Base-by-base conservation (phyloP, 2,888 invertebrate genomes). In the Harpalus rufipes region DNA sequence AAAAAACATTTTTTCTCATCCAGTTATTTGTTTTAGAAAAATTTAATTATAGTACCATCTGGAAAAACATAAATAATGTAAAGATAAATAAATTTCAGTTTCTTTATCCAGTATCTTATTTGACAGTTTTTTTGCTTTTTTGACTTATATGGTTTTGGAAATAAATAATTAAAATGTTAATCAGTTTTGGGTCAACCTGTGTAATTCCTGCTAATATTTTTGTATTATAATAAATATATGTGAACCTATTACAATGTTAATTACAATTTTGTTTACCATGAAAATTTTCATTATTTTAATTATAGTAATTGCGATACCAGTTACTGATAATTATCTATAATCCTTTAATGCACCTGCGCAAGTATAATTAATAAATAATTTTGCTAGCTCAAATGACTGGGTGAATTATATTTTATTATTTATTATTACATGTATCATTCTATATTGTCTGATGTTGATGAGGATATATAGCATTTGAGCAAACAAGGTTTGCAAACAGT, bases 401-500 rank as follows among this genome's bases (percentile, higher is more conserved):
- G 5, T 61, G 6, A 5, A 61, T 61, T 16, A 61, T 3, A 63
- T 63, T 63, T 63, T 63, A 63, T 21, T 21, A 18, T 61, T 8
- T 21, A 61, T 21, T 59, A 59, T 8, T 25, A 12, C 4, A 25
- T 18, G 25, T 12, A 21, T 12, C 63, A 21, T 12, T 25, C 18
- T 18, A 59, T n/a, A 10, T 21, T 10, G 63, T 12, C 18, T 21
- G 21, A 7, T 63, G 63, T 68, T 68, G 25, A 39, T 12, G 21
- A 63, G 12, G 25, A 63, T 63, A 25, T 25, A 68, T 68, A n/a
- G 25, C 68, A 68, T n/a, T 12, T 32, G 14, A 32, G 14, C 39
- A 68, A 68, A 68, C 68, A 68, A 68, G 39, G 14, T 39, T 32
- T 14, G 39, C 32, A 68, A 68, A 68, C 68, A 68, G 68, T n/a